Conservation (phyloP, 37 sponge, comb jelly and placozoan species). For the Agelas oroides region DNA sequence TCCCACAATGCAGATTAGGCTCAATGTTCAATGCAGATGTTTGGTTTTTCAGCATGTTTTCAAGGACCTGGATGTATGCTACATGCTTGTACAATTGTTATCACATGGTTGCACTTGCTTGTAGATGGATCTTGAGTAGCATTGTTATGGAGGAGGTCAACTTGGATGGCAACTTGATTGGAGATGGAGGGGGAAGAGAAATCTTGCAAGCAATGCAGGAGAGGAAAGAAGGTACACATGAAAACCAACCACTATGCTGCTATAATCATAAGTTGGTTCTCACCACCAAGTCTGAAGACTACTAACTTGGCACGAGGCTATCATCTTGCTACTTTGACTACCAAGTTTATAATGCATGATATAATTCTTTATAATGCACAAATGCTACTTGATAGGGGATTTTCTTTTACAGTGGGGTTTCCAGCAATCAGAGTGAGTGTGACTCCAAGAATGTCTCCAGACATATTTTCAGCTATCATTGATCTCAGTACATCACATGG, state of each 20-base stretch:
- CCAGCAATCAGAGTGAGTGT: slow-evolving; percentile 41
- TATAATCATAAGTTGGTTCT: background rate
- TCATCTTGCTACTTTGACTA: background rate
- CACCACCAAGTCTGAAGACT: too few species aligned
- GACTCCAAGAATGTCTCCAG: slow-evolving; percentile 40
- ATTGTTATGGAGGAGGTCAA: slow-evolving; percentile 56
- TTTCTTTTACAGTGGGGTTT: slow-evolving; percentile 32
- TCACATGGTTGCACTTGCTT: background rate
- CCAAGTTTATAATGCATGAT: too few species aligned
- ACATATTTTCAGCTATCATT: slow-evolving; percentile 53
- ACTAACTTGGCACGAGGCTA: background rate
- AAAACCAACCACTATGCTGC: background rate
- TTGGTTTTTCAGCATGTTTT: too few species aligned
- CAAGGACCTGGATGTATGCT: too few species aligned
- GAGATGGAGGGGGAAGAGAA: slow-evolving; percentile 73
- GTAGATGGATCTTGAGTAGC: slow-evolving; percentile 54
- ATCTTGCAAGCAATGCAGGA: slow-evolving; percentile 55
- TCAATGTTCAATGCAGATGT: too few species aligned
- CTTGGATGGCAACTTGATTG: slow-evolving; percentile 68
- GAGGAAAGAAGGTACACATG: slow-evolving; percentile 56
- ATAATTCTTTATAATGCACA: too few species aligned
- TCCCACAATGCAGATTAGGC: too few species aligned
- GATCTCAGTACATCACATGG: slow-evolving; percentile 29
- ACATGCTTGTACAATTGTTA: background rate
- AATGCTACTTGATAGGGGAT: too few species aligned